Base-by-base conservation (phyloP, 2,888 invertebrate genomes). In the Incurvaria masculella region DNA sequence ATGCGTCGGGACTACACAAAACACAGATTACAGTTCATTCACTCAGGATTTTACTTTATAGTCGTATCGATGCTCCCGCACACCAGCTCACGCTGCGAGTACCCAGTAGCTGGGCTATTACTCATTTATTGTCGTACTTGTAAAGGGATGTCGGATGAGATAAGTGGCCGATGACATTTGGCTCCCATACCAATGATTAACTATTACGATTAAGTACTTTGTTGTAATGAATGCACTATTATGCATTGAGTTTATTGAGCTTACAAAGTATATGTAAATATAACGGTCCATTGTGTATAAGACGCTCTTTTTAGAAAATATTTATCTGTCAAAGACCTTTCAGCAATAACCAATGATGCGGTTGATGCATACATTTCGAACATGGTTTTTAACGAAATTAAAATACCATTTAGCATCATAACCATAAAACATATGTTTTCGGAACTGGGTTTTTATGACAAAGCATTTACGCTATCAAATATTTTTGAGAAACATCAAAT, bases 91-190 rank as follows among this genome's bases (percentile, higher is more conserved):
- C 4, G 4, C 39, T 16, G 11, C 16, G 6, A 39, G 10, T 27
- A 14, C 10, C 27, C 27, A 27, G 27, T 21, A n/a, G n/a, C 38
- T 33, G 57, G 55, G 65, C 69, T 70, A 73, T 76, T 75, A 76
- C 74, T 76, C 76, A 76, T 75, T 75, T 74, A 78, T 78, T 76
- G 76, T 76, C 74, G 72, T 75, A 72, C 23, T 76, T 74, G 74
- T 73, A 73, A 74, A 76, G 76, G 76, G 78, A 76, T 76, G 74
- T 72, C 76, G 78, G 78, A 74, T 74, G 78, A 76, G 78, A 78
- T 78, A 78, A 75, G 60, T 73, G 67, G 78, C 74, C 78, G 74
- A 73, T 75, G 78, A 78, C 78, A 72, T 74, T 71, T 72, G 72
- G 72, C 76, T 72, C 71, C 73, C 33, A 33, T 33, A 33, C 33